phyloP scores from a whole-genome alignment of 2,113 vertebrate genomes.

The Miniopterus natalensis region DNA sequence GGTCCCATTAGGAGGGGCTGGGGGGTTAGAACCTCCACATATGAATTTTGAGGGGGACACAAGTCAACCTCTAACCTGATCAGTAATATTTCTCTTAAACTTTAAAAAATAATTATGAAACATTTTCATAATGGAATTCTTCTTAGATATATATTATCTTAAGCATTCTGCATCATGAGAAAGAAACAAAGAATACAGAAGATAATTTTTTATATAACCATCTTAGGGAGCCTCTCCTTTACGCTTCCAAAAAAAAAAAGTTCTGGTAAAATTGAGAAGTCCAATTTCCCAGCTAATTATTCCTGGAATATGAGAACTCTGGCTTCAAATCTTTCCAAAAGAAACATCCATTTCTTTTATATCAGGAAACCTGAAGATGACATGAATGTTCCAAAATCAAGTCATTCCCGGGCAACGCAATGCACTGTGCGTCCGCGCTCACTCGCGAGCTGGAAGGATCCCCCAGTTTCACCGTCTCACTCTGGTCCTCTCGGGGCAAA shows the following conservation, averaged over 20 bases:
- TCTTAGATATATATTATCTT: background rate
- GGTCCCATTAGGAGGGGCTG: background rate
- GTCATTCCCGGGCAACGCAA: background rate
- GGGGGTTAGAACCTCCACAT: background rate
- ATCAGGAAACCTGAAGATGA: background rate
- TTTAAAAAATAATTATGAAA: background rate
- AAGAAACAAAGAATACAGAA: background rate
- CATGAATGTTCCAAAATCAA: background rate
- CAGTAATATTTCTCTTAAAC: background rate
- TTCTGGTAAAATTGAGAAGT: background rate
- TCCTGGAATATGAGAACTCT: background rate
- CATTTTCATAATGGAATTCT: background rate
- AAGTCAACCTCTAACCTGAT: background rate
- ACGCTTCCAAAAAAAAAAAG: background rate
- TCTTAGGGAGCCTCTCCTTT: background rate
- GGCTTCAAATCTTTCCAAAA: background rate
- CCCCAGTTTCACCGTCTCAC: no score
- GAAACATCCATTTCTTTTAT: background rate
- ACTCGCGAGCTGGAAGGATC: no score
- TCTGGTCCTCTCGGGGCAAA: no score
- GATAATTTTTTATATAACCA: background rate
- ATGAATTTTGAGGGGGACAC: background rate
- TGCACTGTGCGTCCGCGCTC: fast-evolving
- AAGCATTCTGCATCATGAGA: background rate
- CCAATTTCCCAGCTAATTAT: background rate